Percentiles rank a stretch among this genome's conserved stretches.
phyloP scores from a whole-genome alignment of 1,140 invertebrate genomes.

The Hycleus phaleratus region DNA sequence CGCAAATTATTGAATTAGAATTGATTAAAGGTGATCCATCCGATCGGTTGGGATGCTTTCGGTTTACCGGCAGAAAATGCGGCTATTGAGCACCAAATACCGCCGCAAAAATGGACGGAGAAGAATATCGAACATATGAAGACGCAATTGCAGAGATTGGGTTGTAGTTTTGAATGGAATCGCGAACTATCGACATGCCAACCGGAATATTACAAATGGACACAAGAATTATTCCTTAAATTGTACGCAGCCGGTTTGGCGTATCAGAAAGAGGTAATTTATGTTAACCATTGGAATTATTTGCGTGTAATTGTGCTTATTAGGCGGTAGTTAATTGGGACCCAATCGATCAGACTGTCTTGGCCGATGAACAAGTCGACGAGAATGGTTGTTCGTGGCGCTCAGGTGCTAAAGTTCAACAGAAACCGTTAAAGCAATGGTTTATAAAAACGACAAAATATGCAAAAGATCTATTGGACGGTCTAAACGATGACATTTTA shows the following conservation, averaged over 20 bases:
- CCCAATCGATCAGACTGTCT: conserved; percentile 93
- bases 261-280: conserved; percentile 73
- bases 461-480: conserved; percentile 71
- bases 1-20: conserved; percentile 10
- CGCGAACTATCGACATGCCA: conserved; percentile 76
- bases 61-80: conserved; percentile 99
- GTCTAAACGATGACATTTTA: conserved; percentile 60
- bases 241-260: conserved; percentile 76
- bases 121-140: conserved; percentile 89
- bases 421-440: conserved; percentile 87
- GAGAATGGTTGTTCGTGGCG: conserved; percentile 87
- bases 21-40: conserved; percentile 66
- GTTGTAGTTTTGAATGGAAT: conserved; percentile 91
- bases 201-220: conserved; percentile 83
- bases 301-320: not conserved
- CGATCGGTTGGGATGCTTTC: conserved; percentile 99
- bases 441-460: conserved; percentile 88
- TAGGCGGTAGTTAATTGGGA: conserved; percentile 96
- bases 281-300: not conserved
- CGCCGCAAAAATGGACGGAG: conserved; percentile 79
- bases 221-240: conserved; percentile 90
- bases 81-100: conserved; percentile 74
- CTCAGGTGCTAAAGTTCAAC: conserved; percentile 92
- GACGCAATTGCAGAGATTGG: conserved; percentile 71
- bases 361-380: conserved; percentile 98